Percentiles rank a stretch among this genome's conserved stretches.
Conservation (phyloP, 2,113 vertebrate species). For the Paracanthobrama guichenoti region DNA sequence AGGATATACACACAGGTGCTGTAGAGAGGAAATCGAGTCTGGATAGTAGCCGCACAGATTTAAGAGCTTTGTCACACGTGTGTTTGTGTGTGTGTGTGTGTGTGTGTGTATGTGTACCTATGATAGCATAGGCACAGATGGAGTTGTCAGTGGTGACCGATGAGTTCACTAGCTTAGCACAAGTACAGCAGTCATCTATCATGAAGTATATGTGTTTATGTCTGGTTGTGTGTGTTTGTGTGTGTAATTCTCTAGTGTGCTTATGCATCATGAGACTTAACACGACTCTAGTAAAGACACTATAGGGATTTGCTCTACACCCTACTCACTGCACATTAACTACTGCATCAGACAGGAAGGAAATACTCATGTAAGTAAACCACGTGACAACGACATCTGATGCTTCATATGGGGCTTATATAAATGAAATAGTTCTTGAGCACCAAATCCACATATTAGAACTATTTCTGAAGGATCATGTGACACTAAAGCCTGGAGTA, state of each 20-base stretch:
- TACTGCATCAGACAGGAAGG: too few species aligned
- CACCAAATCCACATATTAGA: not conserved
- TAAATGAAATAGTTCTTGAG: not conserved
- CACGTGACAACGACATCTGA: too few species aligned
- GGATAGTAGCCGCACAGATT: slow-evolving; percentile 16
- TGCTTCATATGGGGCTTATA: too few species aligned
- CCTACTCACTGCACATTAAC: too few species aligned
- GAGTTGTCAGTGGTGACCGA: slow-evolving; percentile 52
- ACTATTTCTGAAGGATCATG: not conserved
- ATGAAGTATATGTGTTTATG: slow-evolving; percentile 4
- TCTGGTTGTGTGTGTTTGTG: slow-evolving; percentile 2
- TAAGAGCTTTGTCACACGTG: slow-evolving; percentile 25
- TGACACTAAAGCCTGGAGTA: not conserved
- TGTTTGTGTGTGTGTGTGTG: slow-evolving; percentile 40
- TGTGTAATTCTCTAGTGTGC: not conserved
- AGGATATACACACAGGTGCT: slow-evolving; percentile 34
- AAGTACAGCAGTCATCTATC: slow-evolving; percentile 45
- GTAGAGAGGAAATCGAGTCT: slow-evolving; percentile 36
- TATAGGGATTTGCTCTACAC: not conserved
- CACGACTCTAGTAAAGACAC: not conserved
- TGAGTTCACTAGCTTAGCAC: slow-evolving; percentile 38
- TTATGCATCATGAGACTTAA: not conserved
- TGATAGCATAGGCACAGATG: slow-evolving; percentile 39
- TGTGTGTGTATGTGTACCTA: slow-evolving; percentile 1
- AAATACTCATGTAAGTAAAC: too few species aligned